Evolutionary conservation across 2,797 vertebrate species (phyloP).

Genomic region (Pogonophryne albipinna): DNA sequence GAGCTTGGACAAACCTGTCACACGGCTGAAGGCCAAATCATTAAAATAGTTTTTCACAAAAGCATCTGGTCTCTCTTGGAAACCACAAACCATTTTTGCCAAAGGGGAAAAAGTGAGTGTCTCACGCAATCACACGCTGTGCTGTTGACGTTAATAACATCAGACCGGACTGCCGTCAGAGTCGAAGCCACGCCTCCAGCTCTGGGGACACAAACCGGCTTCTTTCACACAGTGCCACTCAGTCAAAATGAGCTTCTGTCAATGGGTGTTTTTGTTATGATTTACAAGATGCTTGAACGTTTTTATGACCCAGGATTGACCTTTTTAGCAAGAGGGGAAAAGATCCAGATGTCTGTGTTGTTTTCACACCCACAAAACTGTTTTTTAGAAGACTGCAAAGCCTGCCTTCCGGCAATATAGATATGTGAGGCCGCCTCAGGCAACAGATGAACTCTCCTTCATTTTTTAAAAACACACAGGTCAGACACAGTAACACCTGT

Average conservation of each 20-base stretch:
- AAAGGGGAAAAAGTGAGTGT: conserved; percentile 21
- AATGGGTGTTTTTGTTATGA: not conserved
- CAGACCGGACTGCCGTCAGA: conserved; percentile 25
- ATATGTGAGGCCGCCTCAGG: conserved; percentile 17
- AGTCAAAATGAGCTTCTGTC: conserved; percentile 14
- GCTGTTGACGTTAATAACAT: conserved; percentile 41
- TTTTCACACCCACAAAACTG: not conserved
- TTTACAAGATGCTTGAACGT: conserved; percentile 13
- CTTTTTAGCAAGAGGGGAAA: not conserved
- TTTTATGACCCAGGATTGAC: conserved; percentile 17
- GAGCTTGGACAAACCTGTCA: conserved; percentile 37
- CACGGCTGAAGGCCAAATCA: conserved; percentile 21
- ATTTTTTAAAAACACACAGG: conserved; percentile 4
- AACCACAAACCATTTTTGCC: conserved; percentile 38
- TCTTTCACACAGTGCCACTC: conserved; percentile 26
- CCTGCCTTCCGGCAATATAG: conserved; percentile 3
- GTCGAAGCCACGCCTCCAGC: conserved; percentile 10
- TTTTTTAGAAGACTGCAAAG: conserved; percentile 4
- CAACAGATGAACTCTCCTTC: conserved; percentile 23
- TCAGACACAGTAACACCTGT: conserved; percentile 15
- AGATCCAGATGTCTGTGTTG: conserved; percentile 8
- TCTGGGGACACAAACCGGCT: not conserved
- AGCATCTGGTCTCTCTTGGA: conserved; percentile 54
- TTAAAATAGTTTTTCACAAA: conserved; percentile 48
- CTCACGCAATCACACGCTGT: not conserved